Evolutionary conservation across 2,888 invertebrate species (phyloP), one percentile per base, ranked within the genome.

Genomic region (Acanthococcus lagerstroemiae): DNA sequence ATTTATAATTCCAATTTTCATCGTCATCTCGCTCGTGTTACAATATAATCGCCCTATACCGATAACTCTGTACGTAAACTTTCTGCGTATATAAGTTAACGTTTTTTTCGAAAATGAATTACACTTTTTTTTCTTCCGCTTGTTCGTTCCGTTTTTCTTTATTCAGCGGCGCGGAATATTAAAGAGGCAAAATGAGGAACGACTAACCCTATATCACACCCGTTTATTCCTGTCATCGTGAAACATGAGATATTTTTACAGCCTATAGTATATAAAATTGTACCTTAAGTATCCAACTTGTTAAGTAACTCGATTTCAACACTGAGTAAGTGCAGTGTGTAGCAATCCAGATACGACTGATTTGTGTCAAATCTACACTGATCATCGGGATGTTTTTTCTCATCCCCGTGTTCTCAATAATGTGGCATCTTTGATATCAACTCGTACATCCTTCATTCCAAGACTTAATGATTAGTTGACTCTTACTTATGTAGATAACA

Each of bases 181-280:
- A 21, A 50, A 58, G 46, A 30, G 2, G 9, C 9, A 24, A 45
- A 58, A 21, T 19, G 21, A 58, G n/a, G n/a, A 45, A 57, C 22
- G 27, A 37, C 12, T 37, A 37, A 37, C n/a, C 12, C 37, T 55
- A 24, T 46, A 25, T 45, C n/a, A 55, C 27, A 58, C n/a, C 48
- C 45, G 58, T 25, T 44, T 58, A 58, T 58, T 58, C 44, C 22
- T 58, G 58, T 46, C 58, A 46, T 25, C 58, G 58, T 58, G 58
- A 45, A 58, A 58, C 46, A 46, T 26, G 48, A 58, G 48, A 58
- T 25, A 24, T 46, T 58, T 24, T 46, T 26, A 26, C 24, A 26
- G 37, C 12, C 37, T 9, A n/a, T n/a, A 15, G 37, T 37, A 37
- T 37, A 37, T 37, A n/a, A 37, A 37, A 37, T 37, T 37, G n/a